phyloP scores from a whole-genome alignment of 2,113 vertebrate species.

The Ctenodactylus gundi region DNA sequence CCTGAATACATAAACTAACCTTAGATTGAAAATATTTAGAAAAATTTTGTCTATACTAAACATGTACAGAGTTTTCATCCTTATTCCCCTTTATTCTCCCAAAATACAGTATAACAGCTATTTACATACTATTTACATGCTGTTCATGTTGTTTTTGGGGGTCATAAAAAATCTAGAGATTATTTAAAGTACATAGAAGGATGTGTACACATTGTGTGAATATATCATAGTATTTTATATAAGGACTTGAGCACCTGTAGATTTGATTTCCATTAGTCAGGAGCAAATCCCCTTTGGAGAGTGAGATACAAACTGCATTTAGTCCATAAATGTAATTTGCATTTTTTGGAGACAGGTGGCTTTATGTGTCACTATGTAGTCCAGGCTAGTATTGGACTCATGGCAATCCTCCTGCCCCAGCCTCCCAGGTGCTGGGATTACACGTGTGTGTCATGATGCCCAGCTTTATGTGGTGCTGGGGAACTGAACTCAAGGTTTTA shows the following conservation, averaged over 20 bases:
- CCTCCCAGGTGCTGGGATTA: no score
- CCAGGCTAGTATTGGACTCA: no score
- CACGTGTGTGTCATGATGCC: no score
- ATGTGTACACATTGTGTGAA: background rate
- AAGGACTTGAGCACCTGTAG: background rate
- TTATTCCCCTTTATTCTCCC: background rate
- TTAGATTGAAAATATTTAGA: background rate
- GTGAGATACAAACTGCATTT: no score
- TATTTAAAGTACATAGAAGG: background rate
- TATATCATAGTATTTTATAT: background rate
- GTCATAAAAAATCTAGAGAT: background rate
- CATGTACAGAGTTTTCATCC: background rate
- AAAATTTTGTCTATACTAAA: background rate
- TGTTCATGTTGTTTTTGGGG: no score
- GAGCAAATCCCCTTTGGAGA: background rate
- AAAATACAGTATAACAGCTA: background rate
- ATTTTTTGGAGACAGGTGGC: no score
- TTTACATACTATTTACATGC: background rate
- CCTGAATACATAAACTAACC: background rate
- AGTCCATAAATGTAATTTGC: background rate
- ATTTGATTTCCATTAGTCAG: background rate
- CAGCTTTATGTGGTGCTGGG: no score
- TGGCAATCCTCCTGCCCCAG: no score
- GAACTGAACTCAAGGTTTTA: no score
- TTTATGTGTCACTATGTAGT: no score